Evolutionary conservation across 2,797 vertebrate species (phyloP).

Genomic region (Rhinophrynus dorsalis): DNA sequence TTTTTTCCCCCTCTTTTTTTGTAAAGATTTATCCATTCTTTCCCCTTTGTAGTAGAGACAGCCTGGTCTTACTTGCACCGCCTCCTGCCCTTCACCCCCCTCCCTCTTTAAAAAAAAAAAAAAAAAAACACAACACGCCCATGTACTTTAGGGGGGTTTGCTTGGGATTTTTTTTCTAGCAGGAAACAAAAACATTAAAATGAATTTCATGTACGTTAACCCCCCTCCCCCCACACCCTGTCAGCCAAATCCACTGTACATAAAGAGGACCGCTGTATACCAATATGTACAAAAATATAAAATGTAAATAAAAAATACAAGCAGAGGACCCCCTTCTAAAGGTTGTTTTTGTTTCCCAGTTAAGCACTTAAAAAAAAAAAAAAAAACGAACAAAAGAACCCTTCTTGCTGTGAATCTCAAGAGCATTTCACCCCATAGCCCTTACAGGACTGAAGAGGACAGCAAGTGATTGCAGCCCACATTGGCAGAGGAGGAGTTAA

Average conservation of each 20-base stretch:
- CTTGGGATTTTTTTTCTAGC: slow-evolving; percentile 17
- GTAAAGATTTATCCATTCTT: slow-evolving; percentile 59
- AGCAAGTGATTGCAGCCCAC: slow-evolving; percentile 30
- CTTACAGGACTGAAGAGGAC: slow-evolving; percentile 45
- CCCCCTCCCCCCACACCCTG: slow-evolving; percentile 68
- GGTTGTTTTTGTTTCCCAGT: slow-evolving; percentile 71
- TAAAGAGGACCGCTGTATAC: slow-evolving; percentile 86
- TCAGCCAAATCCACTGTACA: slow-evolving; percentile 79
- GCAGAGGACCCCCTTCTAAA: slow-evolving; percentile 61
- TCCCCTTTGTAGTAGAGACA: slow-evolving; percentile 35
- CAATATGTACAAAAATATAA: slow-evolving; percentile 99
- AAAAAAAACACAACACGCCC: slow-evolving; percentile 27
- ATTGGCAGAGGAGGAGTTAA: slow-evolving; percentile 34
- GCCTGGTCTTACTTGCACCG: slow-evolving; percentile 53
- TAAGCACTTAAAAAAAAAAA: slow-evolving; percentile 85
- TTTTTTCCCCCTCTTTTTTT: slow-evolving; percentile 55
- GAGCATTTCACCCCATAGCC: slow-evolving; percentile 48
- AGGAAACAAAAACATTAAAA: slow-evolving; percentile 36
- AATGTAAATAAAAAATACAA: slow-evolving; percentile 99
- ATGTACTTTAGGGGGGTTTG: too few species aligned
- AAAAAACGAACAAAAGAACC: slow-evolving; percentile 64
- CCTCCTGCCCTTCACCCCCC: slow-evolving; percentile 13
- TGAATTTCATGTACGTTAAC: slow-evolving; percentile 35
- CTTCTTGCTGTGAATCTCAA: slow-evolving; percentile 1
- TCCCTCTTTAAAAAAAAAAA: slow-evolving; percentile 18